A percentile compares a stretch with the other conserved stretches of the same genome.
Conservation (phyloP, 2,113 vertebrate species). For the Pollachius pollachius region DNA sequence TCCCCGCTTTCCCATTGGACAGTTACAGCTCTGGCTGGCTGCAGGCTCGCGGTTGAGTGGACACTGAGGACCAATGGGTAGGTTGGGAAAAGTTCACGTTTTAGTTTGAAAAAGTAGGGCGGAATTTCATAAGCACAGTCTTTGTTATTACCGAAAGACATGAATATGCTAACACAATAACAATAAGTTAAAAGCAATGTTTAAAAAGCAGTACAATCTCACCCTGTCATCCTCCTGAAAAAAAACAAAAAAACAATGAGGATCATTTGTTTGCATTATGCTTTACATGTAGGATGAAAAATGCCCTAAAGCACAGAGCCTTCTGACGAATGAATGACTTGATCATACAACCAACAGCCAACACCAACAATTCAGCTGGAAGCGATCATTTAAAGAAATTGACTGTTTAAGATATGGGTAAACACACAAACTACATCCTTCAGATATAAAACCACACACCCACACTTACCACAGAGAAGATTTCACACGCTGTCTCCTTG, state of each 20-base stretch:
- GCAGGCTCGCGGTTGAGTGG: neutral
- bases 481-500: slow-evolving; percentile 81
- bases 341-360: too few relatives aligned
- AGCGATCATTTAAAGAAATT: too few relatives aligned
- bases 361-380: too few relatives aligned
- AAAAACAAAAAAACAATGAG: neutral
- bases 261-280: neutral
- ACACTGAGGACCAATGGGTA: neutral
- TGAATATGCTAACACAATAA: neutral
- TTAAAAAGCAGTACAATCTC: neutral
- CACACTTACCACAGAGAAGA: slow-evolving; percentile 75
- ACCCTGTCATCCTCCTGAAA: neutral
- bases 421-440: too few relatives aligned
- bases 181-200: neutral
- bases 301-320: too few relatives aligned
- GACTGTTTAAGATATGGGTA: too few relatives aligned
- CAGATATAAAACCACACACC: neutral
- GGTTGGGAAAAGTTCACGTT: neutral
- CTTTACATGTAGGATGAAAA: too few relatives aligned
- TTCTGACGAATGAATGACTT: too few relatives aligned
- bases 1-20: slow-evolving; percentile 1
- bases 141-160: too few relatives aligned
- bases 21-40: neutral
- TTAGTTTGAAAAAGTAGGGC: too few relatives aligned
- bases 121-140: too few relatives aligned